Percentiles rank a stretch among this genome's conserved stretches.
Evolutionary conservation across 2,113 vertebrate species (phyloP).

Genomic region (Eretmochelys imbricata): DNA sequence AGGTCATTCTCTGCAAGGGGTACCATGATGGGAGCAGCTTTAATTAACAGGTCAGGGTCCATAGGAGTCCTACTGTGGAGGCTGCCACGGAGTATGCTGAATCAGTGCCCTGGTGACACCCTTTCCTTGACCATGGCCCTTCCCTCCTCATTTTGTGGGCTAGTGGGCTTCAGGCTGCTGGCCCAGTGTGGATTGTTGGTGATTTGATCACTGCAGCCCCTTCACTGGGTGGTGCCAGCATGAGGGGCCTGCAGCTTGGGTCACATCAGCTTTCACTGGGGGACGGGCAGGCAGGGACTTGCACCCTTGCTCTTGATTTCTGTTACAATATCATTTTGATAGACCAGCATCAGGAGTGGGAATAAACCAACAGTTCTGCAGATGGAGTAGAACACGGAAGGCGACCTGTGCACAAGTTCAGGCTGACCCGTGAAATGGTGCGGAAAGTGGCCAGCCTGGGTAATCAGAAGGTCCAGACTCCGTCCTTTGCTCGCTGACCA

Average conservation of each 20-base stretch:
- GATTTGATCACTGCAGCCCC: background rate
- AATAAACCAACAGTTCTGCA: background rate
- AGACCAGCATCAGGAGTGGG: background rate
- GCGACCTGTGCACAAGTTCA: background rate
- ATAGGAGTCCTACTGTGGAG: background rate
- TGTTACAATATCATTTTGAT: background rate
- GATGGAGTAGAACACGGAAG: background rate
- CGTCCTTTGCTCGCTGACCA: background rate
- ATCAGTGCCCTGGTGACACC: background rate
- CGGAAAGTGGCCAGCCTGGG: background rate
- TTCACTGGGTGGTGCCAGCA: background rate
- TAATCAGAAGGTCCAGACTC: background rate
- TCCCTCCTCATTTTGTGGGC: background rate
- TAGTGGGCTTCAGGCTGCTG: background rate
- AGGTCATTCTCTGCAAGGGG: background rate
- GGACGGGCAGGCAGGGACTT: background rate
- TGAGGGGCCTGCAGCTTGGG: background rate
- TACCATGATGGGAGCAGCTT: background rate
- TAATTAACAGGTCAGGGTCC: background rate
- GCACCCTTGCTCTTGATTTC: background rate
- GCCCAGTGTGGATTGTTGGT: background rate
- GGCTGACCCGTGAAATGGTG: background rate
- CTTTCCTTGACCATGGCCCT: background rate
- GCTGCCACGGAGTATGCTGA: background rate
- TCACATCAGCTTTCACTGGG: background rate